Evolutionary conservation across 1,140 invertebrate genomes (phyloP), one percentile per base, ranked within the genome.

Genomic region (Sminthurinus signatus): DNA sequence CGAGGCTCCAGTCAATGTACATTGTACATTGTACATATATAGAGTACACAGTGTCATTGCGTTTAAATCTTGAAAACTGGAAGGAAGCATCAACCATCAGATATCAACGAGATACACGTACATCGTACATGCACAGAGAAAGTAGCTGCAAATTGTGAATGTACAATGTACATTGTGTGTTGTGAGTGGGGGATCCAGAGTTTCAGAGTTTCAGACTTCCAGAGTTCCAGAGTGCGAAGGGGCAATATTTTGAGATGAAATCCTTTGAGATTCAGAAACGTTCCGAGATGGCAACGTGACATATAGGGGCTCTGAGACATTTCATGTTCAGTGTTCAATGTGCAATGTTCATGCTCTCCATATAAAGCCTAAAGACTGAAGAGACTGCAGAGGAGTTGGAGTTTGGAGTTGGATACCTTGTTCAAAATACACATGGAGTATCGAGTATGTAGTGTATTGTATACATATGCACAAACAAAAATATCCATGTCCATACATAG

Each of bases 231-330:
- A 60, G 59, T 60, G 46, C 14, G 59, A 36, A 51, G 36, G 48
- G 60, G 60, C 60, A 62, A 62, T 62, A 62, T 62, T 62, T 62
- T 50, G 60, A 51, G 50, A 54, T 62, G 60, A 62, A 62, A 54
- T 54, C 60, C 60, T 62, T 32, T 23, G 60, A 62, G 60, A 62
- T 52, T 62, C 54, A 52, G 29, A 32, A 52, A 52, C 54, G 36
- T 52, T 62, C 54, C 36, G 29, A 32, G 39, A 52, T 62, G 36
- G 50, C 25, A 62, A 54, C 50, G 48, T 62, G 60, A 62, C 60
- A 62, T 50, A 62, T 52, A 43, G 60, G 42, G 48, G 60, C 60
- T 43, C 51, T 36, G 60, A 62, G 60, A 62, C 60, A 62, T 62
- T 54, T 62, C 60, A 62, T 54, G 36, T 42, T 62, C 60, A 43